Base-by-base conservation (phyloP, 2,888 invertebrate genomes). In the Troglohyphantes excavatus region DNA sequence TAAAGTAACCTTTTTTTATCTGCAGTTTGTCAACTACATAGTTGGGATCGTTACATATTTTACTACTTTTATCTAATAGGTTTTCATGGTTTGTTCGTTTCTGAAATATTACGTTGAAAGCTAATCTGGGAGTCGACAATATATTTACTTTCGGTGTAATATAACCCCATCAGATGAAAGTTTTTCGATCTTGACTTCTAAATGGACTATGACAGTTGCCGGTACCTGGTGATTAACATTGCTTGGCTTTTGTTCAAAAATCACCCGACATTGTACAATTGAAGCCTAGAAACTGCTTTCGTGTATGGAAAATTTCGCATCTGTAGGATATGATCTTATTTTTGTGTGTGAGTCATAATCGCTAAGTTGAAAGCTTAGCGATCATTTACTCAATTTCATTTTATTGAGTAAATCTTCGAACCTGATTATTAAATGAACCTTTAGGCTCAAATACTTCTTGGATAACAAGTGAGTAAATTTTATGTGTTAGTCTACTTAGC, bases 241-340 rank as follows among this genome's bases (percentile, higher is more conserved):
- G 29, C 75, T 88, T 88, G 88, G 88, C 81, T 26, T 2, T 17
- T 17, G 81, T 81, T 88, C 81, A 88, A 88, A 88, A 68, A 27
- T 13, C 81, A 59, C 26, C 81, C 81, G 88, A 81, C 88, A 88
- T 88, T 72, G 59, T 17, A 19, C n/a, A 61, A 53, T 88, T 33
- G 81, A 82, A 73, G 81, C 81, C 88, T 82, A 81, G 81, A 79
- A 67, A 88, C 87, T 88, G 87, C 61, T 68, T 88, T 88, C 88
- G 88, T 88, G 88, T 88, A 67, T 88, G 73, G 63, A 79, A 79
- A 79, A 59, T 67, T 33, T 68, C 27, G 19, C 73, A 65, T 75
- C 73, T 65, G 63, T 84, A 65, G 63, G 85, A 85, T 76, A 85
- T 85, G 85, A 59, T 76, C 53, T 68, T 85, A 43, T 76, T 73